Base-by-base conservation (phyloP, 2,797 vertebrate genomes). In the Vultur gryphus region DNA sequence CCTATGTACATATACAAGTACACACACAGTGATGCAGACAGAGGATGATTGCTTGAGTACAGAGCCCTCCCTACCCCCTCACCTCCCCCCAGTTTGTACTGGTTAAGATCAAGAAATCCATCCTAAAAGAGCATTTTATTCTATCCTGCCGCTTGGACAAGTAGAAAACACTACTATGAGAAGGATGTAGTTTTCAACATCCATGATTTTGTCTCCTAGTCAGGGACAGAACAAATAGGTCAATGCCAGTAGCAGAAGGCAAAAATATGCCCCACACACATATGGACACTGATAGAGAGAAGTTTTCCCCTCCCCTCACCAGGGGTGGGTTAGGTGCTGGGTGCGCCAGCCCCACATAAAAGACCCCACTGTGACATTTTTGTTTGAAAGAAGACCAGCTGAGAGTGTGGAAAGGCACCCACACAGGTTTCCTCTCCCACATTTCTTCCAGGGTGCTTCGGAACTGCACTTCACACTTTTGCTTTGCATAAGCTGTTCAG, bases 381-480 rank as follows among this genome's bases (percentile, higher is more conserved):
- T 49, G 3, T 72, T 82, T 41, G 19, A 73, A 80, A 90, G 43
- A 73, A 70, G n/a, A 80, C 20, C 28, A 89, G 10, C 19, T 82
- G 70, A 89, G 54, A 62, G 37, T 37, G 39, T 2, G 8, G 51
- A 93, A 94, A 89, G 3, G 10, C n/a, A 90, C 55, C 43, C 55
- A 70, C 55, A 67, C 14, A 78, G 18, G 23, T 86, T 91, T 84
- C 10, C 25, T 87, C 55, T 81, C 23, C 11, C 48, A 48, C 24
- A 33, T 79, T 72, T 66, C 28, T 88, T 75, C 23, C 58, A 81
- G 49, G 25, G 65, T 69, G 33, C 52, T 91, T 91, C 7, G 9
- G 73, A 90, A 93, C 21, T 78, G 16, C 17, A 72, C 49, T 91
- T 88, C 83, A 62, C 33, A 66, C 15, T 95, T 96, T 8, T 48